Base-by-base conservation (phyloP, 2,888 invertebrate species). In the Tetragonisca angustula region DNA sequence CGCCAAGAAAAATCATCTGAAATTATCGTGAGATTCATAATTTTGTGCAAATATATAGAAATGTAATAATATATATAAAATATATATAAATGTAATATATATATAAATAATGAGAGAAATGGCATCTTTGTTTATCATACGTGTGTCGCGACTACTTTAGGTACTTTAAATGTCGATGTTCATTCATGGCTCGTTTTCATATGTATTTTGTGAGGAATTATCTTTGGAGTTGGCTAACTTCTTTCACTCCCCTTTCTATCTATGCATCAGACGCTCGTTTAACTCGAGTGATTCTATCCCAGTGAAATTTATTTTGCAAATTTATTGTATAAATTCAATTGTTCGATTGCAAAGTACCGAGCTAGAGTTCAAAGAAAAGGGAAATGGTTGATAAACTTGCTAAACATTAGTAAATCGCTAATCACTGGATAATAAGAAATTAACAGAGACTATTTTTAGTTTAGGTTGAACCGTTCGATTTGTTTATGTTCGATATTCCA, bases 381-480 rank as follows among this genome's bases (percentile, higher is more conserved):
- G 0, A 24, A 70, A 83, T 32, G 0, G 27, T 27, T 27, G 27
- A 27, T 27, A 71, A 27, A 27, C 27, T 80, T 62, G 77, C 82
- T 69, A 79, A 79, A 80, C 81, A 85, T 32, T 32, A 84, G 77
- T 61, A 73, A 79, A 72, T 52, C 59, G 78, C 83, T 27, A 27
- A 84, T 84, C 85, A 78, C 79, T 70, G 83, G 85, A 81, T 85
- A 71, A 87, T 82, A 84, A 76, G 90, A 91, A 87, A 87, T 89
- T 79, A 81, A 85, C 78, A 81, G 85, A 88, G 91, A 4, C 85
- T 89, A 91, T 91, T 92, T 91, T 91, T 90, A 88, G 91, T 90
- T 91, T 91, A 92, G 91, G 91, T 86, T 78, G 27, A 27, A 27
- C 27, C 27, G 27, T 27, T 27, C 27, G 27, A 70, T 86, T 74